Percentiles rank a stretch among this genome's conserved stretches.
Conservation (phyloP, 2,113 vertebrate genomes). For the Microtus oregoni region DNA sequence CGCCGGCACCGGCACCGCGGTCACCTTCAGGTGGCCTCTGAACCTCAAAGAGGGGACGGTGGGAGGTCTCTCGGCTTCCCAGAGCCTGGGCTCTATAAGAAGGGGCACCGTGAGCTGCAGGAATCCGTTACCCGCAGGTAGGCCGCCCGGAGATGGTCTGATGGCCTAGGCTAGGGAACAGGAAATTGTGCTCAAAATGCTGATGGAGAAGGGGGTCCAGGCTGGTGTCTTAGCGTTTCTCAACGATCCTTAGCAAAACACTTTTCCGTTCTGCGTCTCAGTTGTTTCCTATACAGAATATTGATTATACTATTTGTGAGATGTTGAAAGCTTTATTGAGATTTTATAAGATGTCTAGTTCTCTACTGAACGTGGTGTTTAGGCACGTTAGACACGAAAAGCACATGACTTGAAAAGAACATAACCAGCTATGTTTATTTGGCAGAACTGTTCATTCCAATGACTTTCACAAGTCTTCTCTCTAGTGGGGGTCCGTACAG, state of each 20-base stretch:
- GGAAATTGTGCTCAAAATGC: not conserved
- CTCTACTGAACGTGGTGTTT: not conserved
- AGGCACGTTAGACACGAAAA: not conserved
- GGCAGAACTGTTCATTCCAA: not conserved
- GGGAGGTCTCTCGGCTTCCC: not conserved
- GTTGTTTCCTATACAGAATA: not conserved
- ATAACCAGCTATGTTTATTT: not conserved
- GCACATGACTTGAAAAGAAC: not conserved
- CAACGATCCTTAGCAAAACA: not conserved
- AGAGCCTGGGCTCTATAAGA: not conserved
- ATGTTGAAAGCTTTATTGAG: not conserved
- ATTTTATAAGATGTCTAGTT: constrained; percentile 16
- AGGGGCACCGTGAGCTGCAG: not conserved
- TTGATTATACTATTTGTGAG: not conserved
- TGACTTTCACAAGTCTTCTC: not conserved
- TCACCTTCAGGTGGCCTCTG: not conserved
- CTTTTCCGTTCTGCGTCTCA: not conserved
- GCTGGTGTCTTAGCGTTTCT: not conserved
- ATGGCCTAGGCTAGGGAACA: not conserved
- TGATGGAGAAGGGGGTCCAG: not conserved
- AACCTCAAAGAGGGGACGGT: not conserved
- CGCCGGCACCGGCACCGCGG: not conserved
- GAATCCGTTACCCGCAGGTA: not conserved
- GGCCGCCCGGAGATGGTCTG: not conserved
- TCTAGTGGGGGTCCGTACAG: not conserved